A percentile compares a stretch with the other conserved stretches of the same genome.
These are phyloP conservation scores for Aurelia coerulea DNA, from an alignment of 30 jellyfish, hydroid and myxozoan species.

Conservation along the genomic window DNA sequence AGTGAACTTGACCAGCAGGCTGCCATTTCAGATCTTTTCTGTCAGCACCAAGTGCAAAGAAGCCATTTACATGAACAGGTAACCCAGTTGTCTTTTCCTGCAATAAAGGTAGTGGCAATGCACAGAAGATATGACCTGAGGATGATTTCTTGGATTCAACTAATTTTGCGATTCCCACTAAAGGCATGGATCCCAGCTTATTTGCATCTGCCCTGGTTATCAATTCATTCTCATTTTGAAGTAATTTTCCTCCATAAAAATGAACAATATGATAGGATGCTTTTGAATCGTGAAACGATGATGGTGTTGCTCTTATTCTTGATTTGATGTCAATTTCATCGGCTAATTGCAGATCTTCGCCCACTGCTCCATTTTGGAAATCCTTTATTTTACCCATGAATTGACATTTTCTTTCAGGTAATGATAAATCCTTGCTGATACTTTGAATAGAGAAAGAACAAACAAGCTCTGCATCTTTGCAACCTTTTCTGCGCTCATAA, in stretches of 20 bases:
- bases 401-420: not conserved
- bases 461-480: constrained; percentile 9
- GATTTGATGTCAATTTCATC: not conserved
- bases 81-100: constrained; percentile 25
- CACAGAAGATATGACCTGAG: constrained; percentile 58
- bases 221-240: constrained; percentile 1
- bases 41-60: constrained; percentile 73
- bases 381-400: not conserved
- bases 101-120: constrained; percentile 52
- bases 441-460: constrained; percentile 10
- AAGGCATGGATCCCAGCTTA: constrained; percentile 34
- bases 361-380: not conserved
- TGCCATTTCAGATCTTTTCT: constrained; percentile 71
- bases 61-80: constrained; percentile 67
- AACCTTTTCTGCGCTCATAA: constrained; percentile 22
- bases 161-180: constrained; percentile 50
- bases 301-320: not conserved
- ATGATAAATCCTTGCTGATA: not conserved
- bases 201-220: constrained; percentile 3
- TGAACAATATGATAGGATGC: not conserved
- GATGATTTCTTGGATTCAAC: not conserved
- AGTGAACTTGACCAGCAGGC: not conserved
- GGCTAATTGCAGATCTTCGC: not conserved
- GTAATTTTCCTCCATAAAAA: constrained; percentile 32
- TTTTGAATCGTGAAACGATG: not conserved